A percentile compares a stretch with the other conserved stretches of the same genome.
phyloP scores from a whole-genome alignment of 37 sponge, comb jelly and placozoan genomes.

The Ephydatia muelleri region DNA sequence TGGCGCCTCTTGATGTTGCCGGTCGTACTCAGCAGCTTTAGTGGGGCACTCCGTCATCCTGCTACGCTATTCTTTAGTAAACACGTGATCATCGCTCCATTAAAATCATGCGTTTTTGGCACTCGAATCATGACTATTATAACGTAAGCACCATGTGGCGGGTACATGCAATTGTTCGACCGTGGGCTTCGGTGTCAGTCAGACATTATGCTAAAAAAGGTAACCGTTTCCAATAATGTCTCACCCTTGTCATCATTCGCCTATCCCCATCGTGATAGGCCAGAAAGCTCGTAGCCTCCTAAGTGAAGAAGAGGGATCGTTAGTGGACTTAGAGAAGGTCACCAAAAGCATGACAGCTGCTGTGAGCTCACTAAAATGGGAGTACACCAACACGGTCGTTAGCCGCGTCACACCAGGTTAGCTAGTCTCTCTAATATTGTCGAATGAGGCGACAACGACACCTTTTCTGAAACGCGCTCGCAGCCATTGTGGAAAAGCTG shows the following conservation, averaged over 20 bases:
- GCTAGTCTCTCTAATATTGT: too few relatives aligned
- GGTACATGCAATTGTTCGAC: background rate
- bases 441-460: too few relatives aligned
- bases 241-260: background rate
- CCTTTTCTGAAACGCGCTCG: too few relatives aligned
- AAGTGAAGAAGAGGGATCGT: constrained; percentile 46
- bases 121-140: background rate
- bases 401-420: constrained; percentile 73
- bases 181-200: background rate
- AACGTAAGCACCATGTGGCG: background rate
- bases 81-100: background rate
- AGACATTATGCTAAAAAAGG: constrained; percentile 14
- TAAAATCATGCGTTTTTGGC: background rate
- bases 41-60: constrained; percentile 25
- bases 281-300: constrained; percentile 9
- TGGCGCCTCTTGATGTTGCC: constrained; percentile 17
- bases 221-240: background rate
- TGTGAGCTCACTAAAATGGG: constrained; percentile 52
- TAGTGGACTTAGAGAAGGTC: constrained; percentile 50
- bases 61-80: too few relatives aligned
- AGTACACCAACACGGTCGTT: constrained; percentile 54
- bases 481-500: constrained; percentile 53
- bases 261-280: background rate
- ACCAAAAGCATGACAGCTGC: constrained; percentile 41
- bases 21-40: constrained; percentile 47